Evolutionary conservation across 2,113 vertebrate genomes (phyloP).

Genomic region (Ptilorrhoa leucosticta): DNA sequence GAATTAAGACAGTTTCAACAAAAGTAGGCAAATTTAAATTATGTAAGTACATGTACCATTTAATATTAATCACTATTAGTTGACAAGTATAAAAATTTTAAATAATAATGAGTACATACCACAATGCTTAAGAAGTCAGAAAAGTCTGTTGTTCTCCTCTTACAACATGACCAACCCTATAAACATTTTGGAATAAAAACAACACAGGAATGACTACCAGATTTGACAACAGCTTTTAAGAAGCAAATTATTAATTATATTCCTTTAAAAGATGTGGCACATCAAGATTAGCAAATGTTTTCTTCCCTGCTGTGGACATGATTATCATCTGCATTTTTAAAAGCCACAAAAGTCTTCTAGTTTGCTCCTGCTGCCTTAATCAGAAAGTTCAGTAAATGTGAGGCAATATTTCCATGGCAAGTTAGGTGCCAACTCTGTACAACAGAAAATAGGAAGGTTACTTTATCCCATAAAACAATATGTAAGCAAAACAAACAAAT

Average conservation of each 20-base stretch:
- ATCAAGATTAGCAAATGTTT: background rate
- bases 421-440: background rate
- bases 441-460: background rate
- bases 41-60: background rate
- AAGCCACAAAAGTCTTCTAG: background rate
- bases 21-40: background rate
- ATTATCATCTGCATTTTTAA: background rate
- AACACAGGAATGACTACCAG: background rate
- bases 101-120: slow-evolving; percentile 73
- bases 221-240: background rate
- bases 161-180: slow-evolving; percentile 98
- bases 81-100: background rate
- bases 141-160: slow-evolving; percentile 94
- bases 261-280: background rate
- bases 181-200: background rate
- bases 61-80: background rate
- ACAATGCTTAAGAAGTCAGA: slow-evolving; percentile 95
- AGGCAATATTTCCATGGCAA: background rate
- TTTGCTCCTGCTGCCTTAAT: background rate
- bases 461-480: background rate
- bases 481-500: background rate
- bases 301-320: background rate
- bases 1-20: background rate
- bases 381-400: background rate
- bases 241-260: background rate